Evolutionary conservation across 2,113 vertebrate genomes (phyloP).

Genomic region (Centropus bengalensis): DNA sequence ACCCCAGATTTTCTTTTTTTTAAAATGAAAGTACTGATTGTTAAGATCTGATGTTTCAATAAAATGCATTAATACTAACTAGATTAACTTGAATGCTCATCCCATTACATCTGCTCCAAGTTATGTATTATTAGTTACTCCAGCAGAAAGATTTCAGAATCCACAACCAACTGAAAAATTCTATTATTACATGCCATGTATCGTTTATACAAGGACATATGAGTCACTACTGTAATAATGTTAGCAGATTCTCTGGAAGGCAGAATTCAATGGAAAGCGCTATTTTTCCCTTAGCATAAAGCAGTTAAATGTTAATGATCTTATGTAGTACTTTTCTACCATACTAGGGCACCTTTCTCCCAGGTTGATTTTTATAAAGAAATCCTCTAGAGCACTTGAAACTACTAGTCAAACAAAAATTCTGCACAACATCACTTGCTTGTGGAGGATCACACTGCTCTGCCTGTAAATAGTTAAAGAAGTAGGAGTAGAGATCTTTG

Average conservation of each 20-base stretch:
- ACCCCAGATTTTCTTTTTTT: neutral
- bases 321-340: neutral
- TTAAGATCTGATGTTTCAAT: neutral
- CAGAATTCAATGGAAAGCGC: neutral
- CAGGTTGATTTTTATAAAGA: neutral
- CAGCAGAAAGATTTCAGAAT: neutral
- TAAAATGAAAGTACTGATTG: neutral
- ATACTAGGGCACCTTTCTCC: neutral
- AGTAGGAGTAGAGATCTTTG: neutral
- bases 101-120: neutral
- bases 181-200: neutral
- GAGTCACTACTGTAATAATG: neutral
- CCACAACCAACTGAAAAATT: neutral
- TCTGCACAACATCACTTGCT: neutral
- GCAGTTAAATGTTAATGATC: neutral
- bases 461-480: neutral
- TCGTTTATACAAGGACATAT: neutral
- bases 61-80: neutral
- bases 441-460: neutral
- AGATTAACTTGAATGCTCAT: neutral
- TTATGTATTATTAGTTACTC: neutral
- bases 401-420: neutral
- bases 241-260: neutral
- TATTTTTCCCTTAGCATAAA: neutral
- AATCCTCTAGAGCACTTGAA: neutral